Conservation (phyloP, 2,113 vertebrate genomes). For the Tonatia bakeri region DNA sequence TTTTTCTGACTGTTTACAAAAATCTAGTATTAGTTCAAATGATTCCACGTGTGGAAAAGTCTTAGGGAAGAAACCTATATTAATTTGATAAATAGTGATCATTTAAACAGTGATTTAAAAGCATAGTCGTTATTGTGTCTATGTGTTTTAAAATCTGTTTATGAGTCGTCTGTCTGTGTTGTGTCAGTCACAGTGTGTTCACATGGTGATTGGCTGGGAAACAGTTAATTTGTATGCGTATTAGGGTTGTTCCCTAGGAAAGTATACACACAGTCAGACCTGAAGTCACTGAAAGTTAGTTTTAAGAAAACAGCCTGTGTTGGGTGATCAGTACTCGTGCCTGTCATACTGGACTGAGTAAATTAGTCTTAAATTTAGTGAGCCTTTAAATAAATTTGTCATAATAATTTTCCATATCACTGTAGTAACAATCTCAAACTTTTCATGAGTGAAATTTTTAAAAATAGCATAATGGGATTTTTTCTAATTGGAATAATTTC, state of each 20-base stretch:
- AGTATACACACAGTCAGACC: slow-evolving; percentile 38
- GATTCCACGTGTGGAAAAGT: neutral
- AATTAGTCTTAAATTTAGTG: neutral
- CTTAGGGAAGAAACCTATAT: neutral
- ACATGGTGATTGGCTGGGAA: slow-evolving; percentile 43
- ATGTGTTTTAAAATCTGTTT: neutral
- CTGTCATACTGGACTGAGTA: neutral
- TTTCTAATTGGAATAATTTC: neutral
- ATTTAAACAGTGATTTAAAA: neutral
- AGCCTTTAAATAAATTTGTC: slow-evolving; percentile 5
- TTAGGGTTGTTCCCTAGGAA: slow-evolving; percentile 30
- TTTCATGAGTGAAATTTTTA: slow-evolving; percentile 1
- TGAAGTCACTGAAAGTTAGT: slow-evolving; percentile 54
- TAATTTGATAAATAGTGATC: neutral
- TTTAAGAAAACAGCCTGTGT: slow-evolving; percentile 44
- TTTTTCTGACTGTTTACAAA: neutral
- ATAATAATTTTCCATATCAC: neutral
- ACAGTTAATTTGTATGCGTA: neutral
- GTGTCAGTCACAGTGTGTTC: slow-evolving; percentile 62
- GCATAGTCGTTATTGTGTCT: neutral
- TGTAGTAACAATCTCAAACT: neutral
- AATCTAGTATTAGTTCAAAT: neutral
- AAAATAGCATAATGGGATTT: neutral
- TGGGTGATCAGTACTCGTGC: neutral
- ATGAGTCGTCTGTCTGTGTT: slow-evolving; percentile 25